Conservation (phyloP, 2,888 invertebrate species). For the Drosophila parthenogenetica region DNA sequence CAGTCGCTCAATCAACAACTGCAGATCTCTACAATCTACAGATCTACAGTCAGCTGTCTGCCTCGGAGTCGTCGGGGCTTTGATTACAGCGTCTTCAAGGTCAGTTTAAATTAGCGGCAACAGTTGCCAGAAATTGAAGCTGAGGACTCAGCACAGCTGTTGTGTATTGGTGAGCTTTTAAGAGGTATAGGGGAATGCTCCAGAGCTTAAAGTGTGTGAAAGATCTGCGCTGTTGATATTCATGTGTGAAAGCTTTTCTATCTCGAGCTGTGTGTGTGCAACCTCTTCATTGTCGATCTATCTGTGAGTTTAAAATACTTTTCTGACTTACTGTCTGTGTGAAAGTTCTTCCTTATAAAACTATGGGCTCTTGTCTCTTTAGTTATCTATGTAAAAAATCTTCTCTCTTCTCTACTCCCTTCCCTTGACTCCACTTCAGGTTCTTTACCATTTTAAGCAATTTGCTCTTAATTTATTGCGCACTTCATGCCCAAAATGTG, state of each 20-base stretch:
- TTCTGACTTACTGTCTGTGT: not conserved
- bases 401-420: too few relatives aligned
- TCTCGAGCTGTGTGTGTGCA: not conserved
- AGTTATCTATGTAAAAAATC: constrained; percentile 17
- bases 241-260: constrained; percentile 1
- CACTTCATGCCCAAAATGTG: constrained; percentile 43
- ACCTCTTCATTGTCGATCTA: not conserved
- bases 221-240: too few relatives aligned
- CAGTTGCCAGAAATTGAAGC: constrained; percentile 36
- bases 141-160: constrained; percentile 25
- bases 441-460: constrained; percentile 4
- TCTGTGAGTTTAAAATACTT: not conserved
- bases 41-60: constrained; percentile 42
- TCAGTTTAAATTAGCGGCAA: constrained; percentile 34
- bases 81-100: constrained; percentile 47
- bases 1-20: constrained; percentile 60
- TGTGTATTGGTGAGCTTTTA: constrained; percentile 21
- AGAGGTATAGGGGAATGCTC: not conserved
- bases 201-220: too few relatives aligned
- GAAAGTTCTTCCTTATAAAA: not conserved
- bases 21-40: constrained; percentile 11
- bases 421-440: too few relatives aligned
- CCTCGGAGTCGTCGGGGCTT: constrained; percentile 8
- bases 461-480: constrained; percentile 36
- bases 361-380: too few relatives aligned